A percentile compares a stretch with the other conserved stretches of the same genome.
Evolutionary conservation across 2,113 vertebrate species (phyloP).

Genomic region (Amphiprion ocellaris): DNA sequence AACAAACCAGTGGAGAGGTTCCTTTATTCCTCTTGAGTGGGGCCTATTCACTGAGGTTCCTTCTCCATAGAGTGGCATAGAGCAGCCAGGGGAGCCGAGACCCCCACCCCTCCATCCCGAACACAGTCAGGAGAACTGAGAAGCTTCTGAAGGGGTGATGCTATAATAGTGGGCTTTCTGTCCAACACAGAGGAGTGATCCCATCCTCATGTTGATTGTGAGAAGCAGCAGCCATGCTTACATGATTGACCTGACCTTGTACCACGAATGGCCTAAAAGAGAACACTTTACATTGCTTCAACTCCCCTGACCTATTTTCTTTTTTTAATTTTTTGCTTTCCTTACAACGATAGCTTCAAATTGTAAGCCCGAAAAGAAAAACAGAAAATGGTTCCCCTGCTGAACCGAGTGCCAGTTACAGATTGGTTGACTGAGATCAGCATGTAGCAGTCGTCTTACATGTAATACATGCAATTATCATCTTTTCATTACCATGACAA

Average conservation of each 20-base stretch:
- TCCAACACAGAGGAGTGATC: conserved; percentile 65
- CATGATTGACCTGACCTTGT: conserved; percentile 71
- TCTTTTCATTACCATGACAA: conserved; percentile 54
- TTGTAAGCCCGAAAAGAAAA: conserved; percentile 34
- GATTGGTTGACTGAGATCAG: conserved; percentile 38
- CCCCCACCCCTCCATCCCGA: conserved; percentile 32
- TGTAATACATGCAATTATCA: conserved; percentile 47
- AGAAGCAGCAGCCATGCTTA: conserved; percentile 51
- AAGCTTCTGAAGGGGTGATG: conserved; percentile 64
- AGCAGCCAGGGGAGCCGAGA: conserved; percentile 47
- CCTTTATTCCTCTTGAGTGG: conserved; percentile 78
- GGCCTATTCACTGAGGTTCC: conserved; percentile 71
- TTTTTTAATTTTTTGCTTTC: conserved; percentile 8
- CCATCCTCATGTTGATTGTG: conserved; percentile 65
- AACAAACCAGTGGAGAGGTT: conserved; percentile 83
- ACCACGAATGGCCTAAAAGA: conserved; percentile 60
- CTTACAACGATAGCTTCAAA: conserved; percentile 31
- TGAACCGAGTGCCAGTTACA: conserved; percentile 27
- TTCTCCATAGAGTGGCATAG: conserved; percentile 62
- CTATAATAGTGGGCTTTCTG: conserved; percentile 72
- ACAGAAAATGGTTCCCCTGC: not conserved
- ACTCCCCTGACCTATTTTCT: conserved; percentile 52
- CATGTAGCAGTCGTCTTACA: conserved; percentile 38
- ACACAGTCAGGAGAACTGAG: conserved; percentile 55
- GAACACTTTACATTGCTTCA: conserved; percentile 63